Evolutionary conservation across 1,140 invertebrate species (phyloP).

Genomic region (Tetranychus urticae): DNA sequence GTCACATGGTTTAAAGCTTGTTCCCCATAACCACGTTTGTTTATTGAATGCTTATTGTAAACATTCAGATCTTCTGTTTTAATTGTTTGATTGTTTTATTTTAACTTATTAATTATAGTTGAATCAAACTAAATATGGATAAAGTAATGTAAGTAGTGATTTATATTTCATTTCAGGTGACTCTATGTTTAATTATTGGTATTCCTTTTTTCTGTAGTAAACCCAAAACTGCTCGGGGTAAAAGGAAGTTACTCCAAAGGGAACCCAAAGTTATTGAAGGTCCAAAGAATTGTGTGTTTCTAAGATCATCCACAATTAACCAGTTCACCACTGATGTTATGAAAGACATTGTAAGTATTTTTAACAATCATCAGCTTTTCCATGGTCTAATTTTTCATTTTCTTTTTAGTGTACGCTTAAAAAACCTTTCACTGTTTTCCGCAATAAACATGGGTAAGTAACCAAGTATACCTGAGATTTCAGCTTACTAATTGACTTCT

Average conservation of each 20-base stretch:
- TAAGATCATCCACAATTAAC: constrained; percentile 62
- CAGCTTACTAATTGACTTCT: background rate
- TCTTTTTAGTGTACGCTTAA: background rate
- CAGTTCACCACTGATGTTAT: constrained; percentile 37
- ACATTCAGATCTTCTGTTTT: too few relatives aligned
- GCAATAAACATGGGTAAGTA: background rate
- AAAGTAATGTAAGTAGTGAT: background rate
- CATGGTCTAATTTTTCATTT: background rate
- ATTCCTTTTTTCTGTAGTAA: constrained; percentile 32
- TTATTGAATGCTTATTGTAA: too few relatives aligned
- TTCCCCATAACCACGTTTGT: too few relatives aligned
- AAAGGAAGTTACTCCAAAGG: constrained; percentile 47
- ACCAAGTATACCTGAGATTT: background rate
- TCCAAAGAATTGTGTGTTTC: constrained; percentile 53
- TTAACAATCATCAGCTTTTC: background rate
- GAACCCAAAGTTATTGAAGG: constrained; percentile 76
- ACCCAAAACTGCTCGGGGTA: constrained; percentile 65
- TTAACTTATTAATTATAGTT: background rate
- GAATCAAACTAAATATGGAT: background rate
- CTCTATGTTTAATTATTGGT: background rate
- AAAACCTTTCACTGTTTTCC: constrained; percentile 20
- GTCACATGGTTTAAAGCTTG: too few relatives aligned
- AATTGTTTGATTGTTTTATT: too few relatives aligned
- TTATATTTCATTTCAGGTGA: background rate
- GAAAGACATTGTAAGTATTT: background rate